Evolutionary conservation across 2,888 invertebrate species (phyloP).

Genomic region (Muscina levida): DNA sequence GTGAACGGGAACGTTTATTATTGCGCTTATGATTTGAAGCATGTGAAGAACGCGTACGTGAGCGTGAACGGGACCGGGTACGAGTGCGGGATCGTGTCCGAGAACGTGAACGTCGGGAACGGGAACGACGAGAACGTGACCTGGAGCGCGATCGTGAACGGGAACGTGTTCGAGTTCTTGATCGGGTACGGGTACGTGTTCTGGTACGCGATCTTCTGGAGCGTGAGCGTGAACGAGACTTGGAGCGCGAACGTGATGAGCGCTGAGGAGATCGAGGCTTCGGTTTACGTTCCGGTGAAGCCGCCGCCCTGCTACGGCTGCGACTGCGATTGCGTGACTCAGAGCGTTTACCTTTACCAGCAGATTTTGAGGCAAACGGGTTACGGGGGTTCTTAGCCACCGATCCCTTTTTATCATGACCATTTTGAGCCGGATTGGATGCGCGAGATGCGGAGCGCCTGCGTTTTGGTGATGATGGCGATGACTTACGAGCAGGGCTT

Average conservation of each 20-base stretch:
- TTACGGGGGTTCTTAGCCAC: conserved; percentile 64
- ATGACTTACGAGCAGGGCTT: conserved; percentile 44
- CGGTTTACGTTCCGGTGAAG: conserved; percentile 52
- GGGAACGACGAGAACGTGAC: conserved; percentile 68
- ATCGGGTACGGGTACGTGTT: conserved; percentile 72
- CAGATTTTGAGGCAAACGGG: conserved; percentile 59
- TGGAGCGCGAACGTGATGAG: conserved; percentile 58
- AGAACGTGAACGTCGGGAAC: conserved; percentile 64
- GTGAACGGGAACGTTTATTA: conserved; percentile 78
- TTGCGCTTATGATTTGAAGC: conserved; percentile 76
- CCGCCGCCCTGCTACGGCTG: conserved; percentile 40
- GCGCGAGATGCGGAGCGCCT: conserved; percentile 67
- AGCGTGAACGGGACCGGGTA: conserved; percentile 68
- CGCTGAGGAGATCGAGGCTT: conserved; percentile 64
- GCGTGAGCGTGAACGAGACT: conserved; percentile 69
- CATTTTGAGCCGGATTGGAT: conserved; percentile 72
- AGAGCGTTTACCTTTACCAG: conserved; percentile 43
- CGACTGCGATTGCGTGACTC: conserved; percentile 66
- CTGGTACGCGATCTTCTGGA: conserved; percentile 69
- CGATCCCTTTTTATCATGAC: conserved; percentile 71
- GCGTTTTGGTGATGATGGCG: conserved; percentile 67
- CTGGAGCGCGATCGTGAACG: conserved; percentile 62
- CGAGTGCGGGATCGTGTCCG: conserved; percentile 69
- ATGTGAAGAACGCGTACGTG: conserved; percentile 73
- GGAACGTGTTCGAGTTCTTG: conserved; percentile 58